A percentile compares a stretch with the other conserved stretches of the same genome.
These are phyloP conservation scores for Calyptomena viridis DNA, from an alignment of 2,113 vertebrate species.

Conservation along the genomic window DNA sequence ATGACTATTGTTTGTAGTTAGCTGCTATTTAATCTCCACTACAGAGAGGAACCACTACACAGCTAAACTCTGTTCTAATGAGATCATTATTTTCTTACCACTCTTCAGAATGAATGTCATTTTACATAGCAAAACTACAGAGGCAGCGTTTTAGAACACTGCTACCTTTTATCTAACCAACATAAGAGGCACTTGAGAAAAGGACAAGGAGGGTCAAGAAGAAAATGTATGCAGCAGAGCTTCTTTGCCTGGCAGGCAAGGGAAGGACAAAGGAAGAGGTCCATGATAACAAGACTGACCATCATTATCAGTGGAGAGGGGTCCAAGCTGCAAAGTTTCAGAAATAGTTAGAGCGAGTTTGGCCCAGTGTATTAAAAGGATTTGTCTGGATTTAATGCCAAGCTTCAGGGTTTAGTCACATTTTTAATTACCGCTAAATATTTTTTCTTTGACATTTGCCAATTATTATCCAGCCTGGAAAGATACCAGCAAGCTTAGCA, in stretches of 20 bases:
- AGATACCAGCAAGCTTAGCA: neutral
- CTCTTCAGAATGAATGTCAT: constrained; percentile 69
- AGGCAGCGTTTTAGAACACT: constrained; percentile 65
- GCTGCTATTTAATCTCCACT: constrained; percentile 72
- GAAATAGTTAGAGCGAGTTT: neutral
- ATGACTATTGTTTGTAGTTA: constrained; percentile 76
- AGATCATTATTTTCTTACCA: constrained; percentile 72
- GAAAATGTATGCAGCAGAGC: constrained; percentile 55
- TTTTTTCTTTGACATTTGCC: neutral
- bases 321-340: neutral
- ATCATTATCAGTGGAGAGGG: constrained; percentile 22
- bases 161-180: constrained; percentile 71
- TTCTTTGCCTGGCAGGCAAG: constrained; percentile 61
- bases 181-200: constrained; percentile 71
- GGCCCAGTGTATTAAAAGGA: neutral
- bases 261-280: constrained; percentile 52
- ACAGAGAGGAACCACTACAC: constrained; percentile 70
- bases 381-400: neutral
- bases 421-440: constrained; percentile 3
- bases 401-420: neutral
- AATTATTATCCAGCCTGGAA: neutral
- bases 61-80: constrained; percentile 66
- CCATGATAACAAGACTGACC: constrained; percentile 45
- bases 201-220: constrained; percentile 70
- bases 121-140: constrained; percentile 70